Evolutionary conservation across 2,113 vertebrate genomes (phyloP), one percentile per base, ranked within the genome.

Genomic region (Oenanthe melanoleuca): DNA sequence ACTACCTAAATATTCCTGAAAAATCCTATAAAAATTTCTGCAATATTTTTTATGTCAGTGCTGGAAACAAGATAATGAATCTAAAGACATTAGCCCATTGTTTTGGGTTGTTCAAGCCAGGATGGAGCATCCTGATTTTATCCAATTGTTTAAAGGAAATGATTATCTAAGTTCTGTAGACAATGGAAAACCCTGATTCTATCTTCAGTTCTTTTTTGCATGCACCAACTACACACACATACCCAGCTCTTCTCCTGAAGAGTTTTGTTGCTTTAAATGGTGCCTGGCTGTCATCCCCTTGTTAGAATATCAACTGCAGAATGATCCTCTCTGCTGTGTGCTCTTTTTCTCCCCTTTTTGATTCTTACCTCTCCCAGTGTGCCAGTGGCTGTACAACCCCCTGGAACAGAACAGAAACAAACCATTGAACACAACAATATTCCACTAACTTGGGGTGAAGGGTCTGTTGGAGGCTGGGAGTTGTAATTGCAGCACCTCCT

Each of bases 21-120:
- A 94, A 93, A 87, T 49, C 49, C 61, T 88, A 59, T 88, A 83
- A 57, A 96, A 95, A 92, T 61, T 79, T 91, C 40, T 79, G n/a
- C 67, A 86, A 57, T 73, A 49, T 15, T 92, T 86, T 93, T 91
- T 81, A 20, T 70, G 19, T 28, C 44, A 31, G 24, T 55, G 24
- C 38, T 70, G 28, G 42, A 87, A 75, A 80, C 47, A 80, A 55
- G 55, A 12, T 81, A 38, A 91, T 79, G 45, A 80, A 60, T 84
- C 47, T 64, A 63, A 85, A 91, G 60, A 69, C 40, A 56, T 16
- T 53, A 53, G 10, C 9, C 9, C 2, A 6, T 82, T 79, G 26
- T 33, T 72, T 80, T 57, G 24, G 16, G 12, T 19, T 87, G 59
- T 86, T 80, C 86, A 86, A 89, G 34, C n/a, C 69, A 60, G 33